Evolutionary conservation across 2,888 invertebrate genomes (phyloP), one percentile per base, ranked within the genome.

Genomic region (Sisyra nigra): DNA sequence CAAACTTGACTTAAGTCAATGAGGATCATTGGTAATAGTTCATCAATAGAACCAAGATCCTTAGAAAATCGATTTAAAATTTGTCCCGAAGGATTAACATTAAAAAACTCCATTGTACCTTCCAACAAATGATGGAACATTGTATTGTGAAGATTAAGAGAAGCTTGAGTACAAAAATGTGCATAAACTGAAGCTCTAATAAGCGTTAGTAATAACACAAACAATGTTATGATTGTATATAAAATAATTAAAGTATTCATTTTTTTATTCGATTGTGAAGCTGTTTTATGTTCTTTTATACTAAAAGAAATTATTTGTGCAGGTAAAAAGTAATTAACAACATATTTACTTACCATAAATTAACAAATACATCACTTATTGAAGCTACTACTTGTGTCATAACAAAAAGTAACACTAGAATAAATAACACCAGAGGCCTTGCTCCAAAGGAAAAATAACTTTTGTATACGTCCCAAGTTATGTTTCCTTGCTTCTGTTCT

Each of bases 21-120:
- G 50, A 69, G 58, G 5, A 62, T 61, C 46, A 53, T 58, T 0
- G 71, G 70, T 30, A 72, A 49, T n/a, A 65, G 46, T 51, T 72
- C 72, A 49, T 72, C 72, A 48, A 71, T 65, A 1, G 66, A 57
- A 5, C 71, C 78, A 41, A 76, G 63, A 55, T 82, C 81, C 57
- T 80, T 81, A 0, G 80, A 74, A 57, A 82, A 80, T 44, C 81
- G 61, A 56, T 80, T 81, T 44, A 82, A 58, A 48, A 81, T 73
- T 47, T 69, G 61, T n/a, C 69, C 69, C 38, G 83, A 76, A 3
- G 85, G 77, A 59, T 86, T 84, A 0, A 69, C 72, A 54, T 86
- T 80, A 54, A 87, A 89, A 59, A 88, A 88, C 45, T 69, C 60
- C 67, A 85, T 78, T 1, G 78, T 70, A 1, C 79, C 71, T 38